Base-by-base conservation (phyloP, 1,140 invertebrate species). In the Brachionus manjavacas region DNA sequence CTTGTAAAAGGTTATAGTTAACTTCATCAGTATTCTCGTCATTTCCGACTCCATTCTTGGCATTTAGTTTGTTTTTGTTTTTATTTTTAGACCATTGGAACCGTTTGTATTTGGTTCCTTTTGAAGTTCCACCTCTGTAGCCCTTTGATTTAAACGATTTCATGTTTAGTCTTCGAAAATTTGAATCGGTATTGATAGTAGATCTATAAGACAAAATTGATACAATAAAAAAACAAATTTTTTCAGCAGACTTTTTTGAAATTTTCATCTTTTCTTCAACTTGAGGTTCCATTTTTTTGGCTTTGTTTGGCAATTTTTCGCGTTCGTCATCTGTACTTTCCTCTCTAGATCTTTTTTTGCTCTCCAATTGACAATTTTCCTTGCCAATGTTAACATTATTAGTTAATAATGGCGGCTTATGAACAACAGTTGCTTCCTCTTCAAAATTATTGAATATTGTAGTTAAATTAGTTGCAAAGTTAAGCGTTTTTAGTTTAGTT, bases 21-120 rank as follows among this genome's bases (percentile, higher is more conserved):
- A 76, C 72, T 3, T 16, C 23, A 49, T 76, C 25, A 14, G 20
- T 49, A 20, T 76, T 43, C 25, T 76, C 72, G 49, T 76, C 72
- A 25, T 25, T 25, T 20, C 72, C 72, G 25, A 49, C 72, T 12
- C 72, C 72, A 49, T 49, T 52, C 31, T 49, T 46, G 23, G 72
- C 72, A 25, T 46, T 76, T 25, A 49, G 7, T 4, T 76, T 76
- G 46, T 76, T 76, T 16, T 76, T 76, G 41, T 76, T 76, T 28
- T 76, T 76, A 76, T 76, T 76, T 76, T 76, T 76, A 25, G 39
- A 8, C 72, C 72, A 76, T 76, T 49, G 43, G 25, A 76, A 76
- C 52, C 43, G 20, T 49, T 76, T 76, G 49, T 52, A 76, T n/a
- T 76, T 76, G 12, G 72, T 49, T 49, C 72, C 72, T 76, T 76